A percentile compares a stretch with the other conserved stretches of the same genome.
Evolutionary conservation across 2,113 vertebrate species (phyloP).

Genomic region (Dicentrarchus labrax): DNA sequence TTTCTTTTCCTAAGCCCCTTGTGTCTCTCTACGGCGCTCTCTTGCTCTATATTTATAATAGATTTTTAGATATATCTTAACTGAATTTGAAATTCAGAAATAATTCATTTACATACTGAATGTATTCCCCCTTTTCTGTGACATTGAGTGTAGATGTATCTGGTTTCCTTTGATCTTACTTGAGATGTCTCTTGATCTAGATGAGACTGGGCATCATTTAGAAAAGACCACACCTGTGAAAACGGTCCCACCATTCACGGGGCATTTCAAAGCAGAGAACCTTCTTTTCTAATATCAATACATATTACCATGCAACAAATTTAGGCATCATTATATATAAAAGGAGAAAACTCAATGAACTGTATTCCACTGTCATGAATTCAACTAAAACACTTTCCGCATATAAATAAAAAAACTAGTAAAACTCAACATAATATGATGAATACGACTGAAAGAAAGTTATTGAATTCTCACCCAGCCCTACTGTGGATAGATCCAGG

Average conservation of each 20-base stretch:
- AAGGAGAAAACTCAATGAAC: not conserved
- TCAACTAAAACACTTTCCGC: not conserved
- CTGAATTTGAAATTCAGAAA: conserved; percentile 60
- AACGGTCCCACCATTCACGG: not conserved
- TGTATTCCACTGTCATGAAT: not conserved
- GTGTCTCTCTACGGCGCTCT: conserved; percentile 14
- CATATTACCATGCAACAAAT: not conserved
- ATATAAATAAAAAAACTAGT: not conserved
- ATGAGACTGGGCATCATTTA: conserved; percentile 56
- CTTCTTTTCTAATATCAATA: not conserved
- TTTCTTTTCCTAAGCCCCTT: conserved; percentile 10
- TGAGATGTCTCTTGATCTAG: conserved; percentile 69
- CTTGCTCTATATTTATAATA: conserved; percentile 25
- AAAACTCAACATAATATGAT: not conserved
- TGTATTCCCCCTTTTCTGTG: conserved; percentile 43
- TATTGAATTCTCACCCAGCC: not conserved
- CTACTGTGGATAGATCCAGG: not conserved
- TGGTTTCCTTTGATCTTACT: conserved; percentile 66
- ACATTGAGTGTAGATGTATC: conserved; percentile 30
- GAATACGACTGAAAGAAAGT: not conserved
- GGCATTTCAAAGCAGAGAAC: conserved; percentile 22
- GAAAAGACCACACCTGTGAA: conserved; percentile 39
- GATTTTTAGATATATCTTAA: conserved; percentile 39
- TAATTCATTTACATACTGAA: conserved; percentile 68
- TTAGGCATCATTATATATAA: not conserved